Base-by-base conservation (phyloP, 1,140 invertebrate genomes). In the Pseudoatta argentina region DNA sequence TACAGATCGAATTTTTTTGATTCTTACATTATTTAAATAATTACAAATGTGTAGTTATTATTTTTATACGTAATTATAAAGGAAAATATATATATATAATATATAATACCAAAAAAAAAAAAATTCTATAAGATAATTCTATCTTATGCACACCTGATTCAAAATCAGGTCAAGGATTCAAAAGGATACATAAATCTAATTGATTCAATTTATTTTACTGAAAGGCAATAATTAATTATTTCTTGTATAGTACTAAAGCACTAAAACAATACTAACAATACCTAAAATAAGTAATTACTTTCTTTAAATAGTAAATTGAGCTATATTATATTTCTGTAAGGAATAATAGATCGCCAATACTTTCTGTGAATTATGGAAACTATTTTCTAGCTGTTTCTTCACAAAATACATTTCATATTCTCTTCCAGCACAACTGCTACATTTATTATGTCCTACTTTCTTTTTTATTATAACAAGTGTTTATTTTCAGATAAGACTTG, bases 401-500 rank as follows among this genome's bases (percentile, higher is more conserved):
- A 48, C n/a, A 72, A 67, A 71, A 55, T 3, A 57, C 44, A 51
- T 44, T 53, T 67, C 14, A 34, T 24, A 59, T 30, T 72, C 12
- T 21, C 12, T 24, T 55, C 18, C 10, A 16, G 2, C n/a, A 8
- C 63, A 67, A n/a, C 44, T 67, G 30, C 30, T 75, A 27, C 63
- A 67, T 69, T 69, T 27, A 69, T 39, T 55, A 34, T 16, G 3
- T 55, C 24, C 14, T 2, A 27, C 10, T 39, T 30, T 71, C 18
- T 55, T 51, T 30, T 55, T 10, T 55, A 55, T 44, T 44, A 55
- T 24, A 16, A 81, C n/a, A 24, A 67, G 3, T 57, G 39, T 6
- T 44, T 27, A 27, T 30, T 85, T 87, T 85, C 64, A 44, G 34
- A 87, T 89, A 89, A 85, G 53, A 6, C 21, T 53, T 14, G 44